These are phyloP conservation scores for Catonia carolina DNA, from an alignment of 2,888 invertebrate species.

Conservation along the genomic window DNA sequence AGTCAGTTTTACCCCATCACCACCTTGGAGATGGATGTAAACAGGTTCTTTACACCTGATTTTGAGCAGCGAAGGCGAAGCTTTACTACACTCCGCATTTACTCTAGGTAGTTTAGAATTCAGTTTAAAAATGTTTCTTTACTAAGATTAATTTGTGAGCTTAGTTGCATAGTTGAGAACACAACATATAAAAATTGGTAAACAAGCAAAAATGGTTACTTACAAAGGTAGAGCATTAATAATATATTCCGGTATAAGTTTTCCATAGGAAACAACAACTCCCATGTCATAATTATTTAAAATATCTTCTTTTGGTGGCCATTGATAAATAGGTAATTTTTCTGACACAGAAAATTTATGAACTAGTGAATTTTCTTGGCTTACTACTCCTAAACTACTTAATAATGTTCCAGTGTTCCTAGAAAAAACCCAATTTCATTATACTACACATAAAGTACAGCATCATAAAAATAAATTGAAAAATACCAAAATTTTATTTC, in stretches of 20 bases:
- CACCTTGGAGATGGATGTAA: no score
- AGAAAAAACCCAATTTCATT: slow-evolving; percentile 14
- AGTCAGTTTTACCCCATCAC: no score
- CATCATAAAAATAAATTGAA: neutral
- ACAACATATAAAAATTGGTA: no score
- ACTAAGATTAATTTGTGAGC: no score
- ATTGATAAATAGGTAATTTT: slow-evolving; percentile 54
- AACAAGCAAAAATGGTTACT: no score
- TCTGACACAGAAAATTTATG: slow-evolving; percentile 58
- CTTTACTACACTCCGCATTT: no score
- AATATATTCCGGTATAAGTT: slow-evolving; percentile 70
- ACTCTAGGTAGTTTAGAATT: no score
- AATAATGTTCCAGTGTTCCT: slow-evolving; percentile 51
- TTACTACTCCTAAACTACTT: slow-evolving; percentile 60
- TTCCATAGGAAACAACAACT: slow-evolving; percentile 88
- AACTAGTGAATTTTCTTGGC: slow-evolving; percentile 50
- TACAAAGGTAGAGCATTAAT: slow-evolving; percentile 77
- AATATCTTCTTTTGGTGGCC: slow-evolving; percentile 54
- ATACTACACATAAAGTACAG: neutral
- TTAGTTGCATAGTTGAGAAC: no score
- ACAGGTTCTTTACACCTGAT: no score
- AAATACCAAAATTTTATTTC: neutral
- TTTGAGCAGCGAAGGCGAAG: no score
- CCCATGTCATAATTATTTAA: slow-evolving; percentile 68
- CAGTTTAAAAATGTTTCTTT: no score